Evolutionary conservation across 2,797 vertebrate species (phyloP).

Genomic region (Arrhamphus sclerolepis): DNA sequence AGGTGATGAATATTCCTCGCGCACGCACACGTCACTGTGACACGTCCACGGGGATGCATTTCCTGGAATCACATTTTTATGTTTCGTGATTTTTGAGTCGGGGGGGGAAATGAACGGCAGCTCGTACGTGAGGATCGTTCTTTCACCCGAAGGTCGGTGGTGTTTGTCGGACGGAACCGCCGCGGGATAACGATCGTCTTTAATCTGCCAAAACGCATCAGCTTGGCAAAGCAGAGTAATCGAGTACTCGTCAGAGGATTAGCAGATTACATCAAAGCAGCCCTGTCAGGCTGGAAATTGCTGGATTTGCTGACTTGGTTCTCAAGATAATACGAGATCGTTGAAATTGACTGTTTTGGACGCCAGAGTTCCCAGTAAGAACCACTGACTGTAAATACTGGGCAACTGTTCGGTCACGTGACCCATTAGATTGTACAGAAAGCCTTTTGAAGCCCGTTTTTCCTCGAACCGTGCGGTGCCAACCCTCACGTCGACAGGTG

Average conservation of each 20-base stretch:
- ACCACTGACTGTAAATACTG: too few species aligned
- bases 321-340: too few species aligned
- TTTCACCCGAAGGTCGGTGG: conserved; percentile 9
- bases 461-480: too few species aligned
- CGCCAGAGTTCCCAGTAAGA: too few species aligned
- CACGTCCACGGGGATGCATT: conserved; percentile 38
- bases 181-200: conserved; percentile 20
- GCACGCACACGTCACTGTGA: too few species aligned
- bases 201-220: conserved; percentile 38
- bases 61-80: conserved; percentile 37
- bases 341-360: too few species aligned
- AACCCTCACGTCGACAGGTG: too few species aligned
- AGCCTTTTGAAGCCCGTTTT: too few species aligned
- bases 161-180: conserved; percentile 3
- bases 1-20: conserved; percentile 29
- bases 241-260: conserved; percentile 42
- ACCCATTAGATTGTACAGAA: too few species aligned
- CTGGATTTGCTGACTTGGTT: conserved; percentile 8
- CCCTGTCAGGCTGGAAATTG: conserved; percentile 3
- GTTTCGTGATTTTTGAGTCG: conserved; percentile 15
- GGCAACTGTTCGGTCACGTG: too few species aligned
- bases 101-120: conserved; percentile 3
- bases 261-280: conserved; percentile 29
- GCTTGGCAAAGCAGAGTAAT: conserved; percentile 31
- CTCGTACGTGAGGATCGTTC: conserved; percentile 37